A percentile compares a stretch with the other conserved stretches of the same genome.
Conservation (phyloP, 2,797 vertebrate species). For the Characodon lateralis region DNA sequence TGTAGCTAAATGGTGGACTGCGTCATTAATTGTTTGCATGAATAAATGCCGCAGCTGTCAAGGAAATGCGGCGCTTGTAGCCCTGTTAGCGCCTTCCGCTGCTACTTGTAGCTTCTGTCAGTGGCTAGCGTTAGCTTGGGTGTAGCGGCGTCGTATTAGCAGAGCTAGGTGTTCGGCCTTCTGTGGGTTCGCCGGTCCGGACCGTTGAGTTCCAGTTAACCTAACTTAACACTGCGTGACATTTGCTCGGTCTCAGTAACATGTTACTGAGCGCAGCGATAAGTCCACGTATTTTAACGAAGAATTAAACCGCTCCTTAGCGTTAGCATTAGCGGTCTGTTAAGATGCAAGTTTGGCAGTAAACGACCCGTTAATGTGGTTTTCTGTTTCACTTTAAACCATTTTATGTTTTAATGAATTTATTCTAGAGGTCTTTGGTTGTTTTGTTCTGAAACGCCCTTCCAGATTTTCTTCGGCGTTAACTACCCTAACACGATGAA, state of each 20-base stretch:
- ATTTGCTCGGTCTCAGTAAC: neutral
- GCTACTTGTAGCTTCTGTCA: slow-evolving; percentile 55
- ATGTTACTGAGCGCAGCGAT: neutral
- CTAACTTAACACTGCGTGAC: neutral
- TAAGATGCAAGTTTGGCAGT: neutral
- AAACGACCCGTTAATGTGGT: neutral
- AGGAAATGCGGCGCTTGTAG: neutral
- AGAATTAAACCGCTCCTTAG: slow-evolving; percentile 43
- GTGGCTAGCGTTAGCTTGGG: slow-evolving; percentile 42
- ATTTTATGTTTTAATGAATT: neutral
- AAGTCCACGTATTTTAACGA: slow-evolving; percentile 12
- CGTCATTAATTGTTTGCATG: neutral
- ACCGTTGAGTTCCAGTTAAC: neutral
- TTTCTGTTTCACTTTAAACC: neutral
- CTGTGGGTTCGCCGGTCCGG: slow-evolving; percentile 9
- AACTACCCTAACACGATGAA: neutral
- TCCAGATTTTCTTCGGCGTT: neutral
- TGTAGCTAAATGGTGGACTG: rapidly evolving
- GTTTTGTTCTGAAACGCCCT: neutral
- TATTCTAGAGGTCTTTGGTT: neutral
- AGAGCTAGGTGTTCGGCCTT: slow-evolving; percentile 18
- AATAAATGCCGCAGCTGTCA: neutral
- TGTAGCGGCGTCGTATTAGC: slow-evolving; percentile 43
- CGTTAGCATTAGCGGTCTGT: slow-evolving; percentile 23
- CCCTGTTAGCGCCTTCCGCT: slow-evolving; percentile 32